Percentiles rank a stretch among this genome's conserved stretches.
These are phyloP conservation scores for Selene dorsalis DNA, from an alignment of 2,797 vertebrate species.

Conservation along the genomic window DNA sequence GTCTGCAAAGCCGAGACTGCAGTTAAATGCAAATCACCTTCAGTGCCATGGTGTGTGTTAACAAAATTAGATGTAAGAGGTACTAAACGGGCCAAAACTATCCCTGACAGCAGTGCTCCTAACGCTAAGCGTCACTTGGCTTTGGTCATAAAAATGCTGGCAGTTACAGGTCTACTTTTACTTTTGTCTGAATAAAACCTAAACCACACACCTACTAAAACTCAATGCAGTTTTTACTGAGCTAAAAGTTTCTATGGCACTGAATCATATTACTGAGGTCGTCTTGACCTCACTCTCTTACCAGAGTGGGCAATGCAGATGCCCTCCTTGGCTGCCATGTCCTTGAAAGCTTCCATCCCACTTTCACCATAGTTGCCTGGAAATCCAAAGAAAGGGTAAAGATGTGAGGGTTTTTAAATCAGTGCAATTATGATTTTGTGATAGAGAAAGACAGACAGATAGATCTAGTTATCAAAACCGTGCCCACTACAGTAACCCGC, in stretches of 20 bases:
- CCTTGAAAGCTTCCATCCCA: slow-evolving; percentile 99
- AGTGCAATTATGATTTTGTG: background rate
- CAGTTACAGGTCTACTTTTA: background rate
- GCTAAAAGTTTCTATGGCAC: background rate
- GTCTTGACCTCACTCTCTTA: slow-evolving; percentile 52
- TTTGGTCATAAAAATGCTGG: background rate
- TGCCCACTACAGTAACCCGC: slow-evolving; percentile 24
- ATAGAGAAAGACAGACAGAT: background rate
- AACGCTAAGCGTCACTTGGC: slow-evolving; percentile 6
- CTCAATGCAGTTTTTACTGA: background rate
- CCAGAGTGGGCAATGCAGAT: slow-evolving; percentile 99
- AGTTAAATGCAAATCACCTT: slow-evolving; percentile 10
- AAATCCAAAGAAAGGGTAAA: slow-evolving; percentile 38
- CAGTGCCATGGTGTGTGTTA: slow-evolving; percentile 4
- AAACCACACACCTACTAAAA: slow-evolving; percentile 15
- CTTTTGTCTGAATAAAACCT: slow-evolving; percentile 1
- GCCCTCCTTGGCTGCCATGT: slow-evolving; percentile 96
- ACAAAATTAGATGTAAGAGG: slow-evolving; percentile 1
- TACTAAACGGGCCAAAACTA: slow-evolving; percentile 12
- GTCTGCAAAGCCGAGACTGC: background rate
- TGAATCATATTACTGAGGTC: background rate
- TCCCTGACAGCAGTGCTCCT: background rate
- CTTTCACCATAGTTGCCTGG: slow-evolving; percentile 98
- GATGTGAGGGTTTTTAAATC: background rate
- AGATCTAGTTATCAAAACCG: slow-evolving; percentile 8